phyloP scores from a whole-genome alignment of 2,797 vertebrate genomes.

The Benthosema pterotum region DNA sequence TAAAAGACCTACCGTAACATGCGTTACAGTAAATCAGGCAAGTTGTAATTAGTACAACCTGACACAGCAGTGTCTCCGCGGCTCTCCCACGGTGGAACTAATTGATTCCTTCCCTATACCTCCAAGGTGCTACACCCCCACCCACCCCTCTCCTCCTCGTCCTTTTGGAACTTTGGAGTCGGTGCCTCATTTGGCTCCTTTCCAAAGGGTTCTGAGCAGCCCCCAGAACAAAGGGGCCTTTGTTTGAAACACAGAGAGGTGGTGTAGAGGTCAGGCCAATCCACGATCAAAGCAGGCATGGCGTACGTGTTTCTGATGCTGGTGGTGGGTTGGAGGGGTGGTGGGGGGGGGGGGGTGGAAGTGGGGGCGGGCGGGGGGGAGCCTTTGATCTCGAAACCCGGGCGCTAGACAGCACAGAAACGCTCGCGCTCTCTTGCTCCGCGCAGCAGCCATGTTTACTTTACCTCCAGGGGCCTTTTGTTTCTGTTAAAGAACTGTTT shows the following conservation, averaged over 20 bases:
- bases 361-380: too few species aligned
- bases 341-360: too few species aligned
- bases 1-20: too few species aligned
- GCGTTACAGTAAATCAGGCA: too few species aligned
- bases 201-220: conserved; percentile 54
- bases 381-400: too few species aligned
- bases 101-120: not conserved
- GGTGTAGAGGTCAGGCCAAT: conserved; percentile 72
- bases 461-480: not conserved
- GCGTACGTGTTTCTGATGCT: too few species aligned
- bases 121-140: not conserved
- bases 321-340: too few species aligned
- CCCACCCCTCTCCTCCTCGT: conserved; percentile 10
- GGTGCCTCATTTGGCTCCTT: conserved; percentile 45
- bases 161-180: conserved; percentile 47
- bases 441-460: not conserved
- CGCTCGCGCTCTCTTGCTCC: too few species aligned
- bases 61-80: not conserved
- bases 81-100: not conserved
- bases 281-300: conserved; percentile 73
- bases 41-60: not conserved
- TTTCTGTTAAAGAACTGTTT: too few species aligned
- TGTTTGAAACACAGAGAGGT: conserved; percentile 71
- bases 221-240: conserved; percentile 71
- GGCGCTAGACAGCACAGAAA: too few species aligned